Evolutionary conservation across 2,113 vertebrate genomes (phyloP), one percentile per base, ranked within the genome.

Genomic region (Choloepus hoffmanni): DNA sequence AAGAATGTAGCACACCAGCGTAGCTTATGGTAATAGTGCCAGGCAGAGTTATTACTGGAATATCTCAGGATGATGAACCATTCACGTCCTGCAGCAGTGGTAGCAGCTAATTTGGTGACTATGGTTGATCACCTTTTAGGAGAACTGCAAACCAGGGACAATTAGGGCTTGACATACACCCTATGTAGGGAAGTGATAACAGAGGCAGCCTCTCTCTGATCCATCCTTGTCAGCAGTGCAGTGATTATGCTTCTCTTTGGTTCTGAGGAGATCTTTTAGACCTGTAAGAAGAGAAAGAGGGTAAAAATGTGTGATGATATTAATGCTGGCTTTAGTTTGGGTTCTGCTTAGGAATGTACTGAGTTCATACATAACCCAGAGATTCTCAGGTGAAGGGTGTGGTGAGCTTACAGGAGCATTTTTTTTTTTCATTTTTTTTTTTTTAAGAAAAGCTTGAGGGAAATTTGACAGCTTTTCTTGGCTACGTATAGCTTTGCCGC

Each of bases 71-170:
- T 50, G 21, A 82, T 81, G 90, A 90, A 21, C 33, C 18, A 28
- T 60, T n/a, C 40, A 30, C 40, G 9, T 89, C 68, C 30, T 65
- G 43, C 30, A 95, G 58, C 24, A 79, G 45, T 36, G 48, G 67
- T 68, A 95, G 96, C 86, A 96, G 74, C 90, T 91, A 70, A 82
- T 85, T 33, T 81, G 77, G 36, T 89, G 58, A 92, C 55, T 72
- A 8, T 65, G 21, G 21, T 72, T 90, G 43, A 65, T 63, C 85
- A 96, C 63, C 63, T 76, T 95, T 88, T 89, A 95, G 78, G 73
- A 87, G 85, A 96, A 95, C 53, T 92, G 40, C 36, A 85, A 68
- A 84, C 94, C 48, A 86, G 12, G 28, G 33, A 86, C 92, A 90
- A 0, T 83, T 50, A 81, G 30, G 36, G 26, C 40, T 95, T 91